Percentiles rank a stretch among this genome's conserved stretches.
Conservation (phyloP, 2,888 invertebrate species). For the Cosmorhoe ocellata region DNA sequence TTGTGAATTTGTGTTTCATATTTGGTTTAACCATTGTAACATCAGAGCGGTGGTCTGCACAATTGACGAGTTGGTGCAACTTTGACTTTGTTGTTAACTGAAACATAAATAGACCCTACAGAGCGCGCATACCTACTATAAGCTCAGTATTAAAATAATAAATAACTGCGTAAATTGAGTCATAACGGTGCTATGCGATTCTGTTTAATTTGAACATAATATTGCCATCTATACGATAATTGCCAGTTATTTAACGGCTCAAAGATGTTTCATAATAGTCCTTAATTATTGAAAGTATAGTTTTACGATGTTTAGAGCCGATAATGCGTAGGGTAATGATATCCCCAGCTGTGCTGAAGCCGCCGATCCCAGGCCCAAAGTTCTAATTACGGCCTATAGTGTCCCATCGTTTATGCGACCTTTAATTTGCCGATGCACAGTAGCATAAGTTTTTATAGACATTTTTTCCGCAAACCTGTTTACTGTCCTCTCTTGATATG, state of each 20-base stretch:
- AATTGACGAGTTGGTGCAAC: too few species aligned
- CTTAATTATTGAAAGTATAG: slow-evolving; percentile 38
- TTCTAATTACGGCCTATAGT: slow-evolving; percentile 59
- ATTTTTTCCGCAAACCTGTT: slow-evolving; percentile 65
- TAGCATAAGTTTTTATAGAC: slow-evolving; percentile 34
- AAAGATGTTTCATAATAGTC: slow-evolving; percentile 31
- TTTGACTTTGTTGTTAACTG: too few species aligned
- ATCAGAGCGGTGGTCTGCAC: too few species aligned
- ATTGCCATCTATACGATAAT: slow-evolving; percentile 35
- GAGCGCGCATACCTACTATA: too few species aligned
- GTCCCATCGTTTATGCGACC: slow-evolving; percentile 59
- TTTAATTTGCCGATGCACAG: slow-evolving; percentile 64
- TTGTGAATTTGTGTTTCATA: too few species aligned
- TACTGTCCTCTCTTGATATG: slow-evolving; percentile 70
- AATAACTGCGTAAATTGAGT: slow-evolving; percentile 7
- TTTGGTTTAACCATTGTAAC: too few species aligned
- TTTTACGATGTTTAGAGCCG: slow-evolving; percentile 32
- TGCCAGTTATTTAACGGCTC: slow-evolving; percentile 46
- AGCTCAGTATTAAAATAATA: not conserved
- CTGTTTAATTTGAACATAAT: slow-evolving; percentile 40
- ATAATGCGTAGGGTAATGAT: slow-evolving; percentile 45
- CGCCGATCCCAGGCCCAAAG: slow-evolving; percentile 43
- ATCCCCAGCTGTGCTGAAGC: slow-evolving; percentile 40
- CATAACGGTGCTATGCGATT: slow-evolving; percentile 23
- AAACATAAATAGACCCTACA: too few species aligned